These are phyloP conservation scores for Triops cancriformis DNA, from an alignment of 1,140 invertebrate genomes.

Conservation along the genomic window DNA sequence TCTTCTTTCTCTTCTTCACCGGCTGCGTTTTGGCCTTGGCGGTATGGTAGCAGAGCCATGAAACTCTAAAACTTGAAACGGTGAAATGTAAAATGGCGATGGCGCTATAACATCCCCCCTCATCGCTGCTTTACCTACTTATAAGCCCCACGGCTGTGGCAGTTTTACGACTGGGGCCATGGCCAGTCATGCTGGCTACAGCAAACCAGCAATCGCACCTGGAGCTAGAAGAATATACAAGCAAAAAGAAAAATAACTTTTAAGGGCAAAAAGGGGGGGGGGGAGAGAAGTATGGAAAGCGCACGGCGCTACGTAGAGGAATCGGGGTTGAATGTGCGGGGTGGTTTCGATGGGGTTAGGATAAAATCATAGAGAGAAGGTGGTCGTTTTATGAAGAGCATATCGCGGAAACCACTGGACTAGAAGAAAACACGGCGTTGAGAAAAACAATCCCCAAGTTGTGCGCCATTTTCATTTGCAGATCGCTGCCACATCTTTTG, in stretches of 20 bases:
- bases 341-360: constrained; percentile 8
- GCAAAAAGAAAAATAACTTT: constrained; percentile 7
- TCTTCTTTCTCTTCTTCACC: not conserved
- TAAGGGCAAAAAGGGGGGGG: not conserved
- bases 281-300: not conserved
- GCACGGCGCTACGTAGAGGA: not conserved
- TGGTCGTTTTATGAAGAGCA: not conserved
- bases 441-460: not conserved
- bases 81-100: constrained; percentile 14
- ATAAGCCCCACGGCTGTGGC: not conserved
- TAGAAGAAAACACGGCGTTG: not conserved
- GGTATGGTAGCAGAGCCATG: constrained; percentile 9
- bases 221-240: constrained; percentile 10
- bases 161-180: not conserved
- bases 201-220: constrained; percentile 12
- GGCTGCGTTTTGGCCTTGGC: not conserved
- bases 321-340: not conserved
- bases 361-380: not conserved
- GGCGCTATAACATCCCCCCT: constrained; percentile 3
- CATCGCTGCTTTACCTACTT: constrained; percentile 13
- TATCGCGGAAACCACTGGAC: constrained; percentile 7
- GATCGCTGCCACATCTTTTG: not conserved
- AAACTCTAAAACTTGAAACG: constrained; percentile 1
- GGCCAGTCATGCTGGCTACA: constrained; percentile 8
- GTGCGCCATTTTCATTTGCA: not conserved